Conservation (phyloP, 37 sponge, comb jelly and placozoan genomes). For the Dysidea cf. avara region DNA sequence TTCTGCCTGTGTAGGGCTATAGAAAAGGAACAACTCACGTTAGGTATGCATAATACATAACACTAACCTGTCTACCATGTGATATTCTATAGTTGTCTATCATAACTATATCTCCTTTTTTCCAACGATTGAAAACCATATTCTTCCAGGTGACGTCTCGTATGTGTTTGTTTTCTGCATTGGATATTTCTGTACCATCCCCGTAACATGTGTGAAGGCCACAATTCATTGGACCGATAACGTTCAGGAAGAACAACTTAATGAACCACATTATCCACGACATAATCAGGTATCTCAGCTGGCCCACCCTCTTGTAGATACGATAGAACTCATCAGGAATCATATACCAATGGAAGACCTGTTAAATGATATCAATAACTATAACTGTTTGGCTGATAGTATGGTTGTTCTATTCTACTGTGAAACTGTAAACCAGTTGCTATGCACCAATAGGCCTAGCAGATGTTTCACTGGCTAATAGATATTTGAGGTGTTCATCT, state of each 20-base stretch:
- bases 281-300: slow-evolving; percentile 36
- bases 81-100: slow-evolving; percentile 72
- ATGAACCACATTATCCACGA: slow-evolving; percentile 26
- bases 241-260: slow-evolving; percentile 34
- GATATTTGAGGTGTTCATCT: too few species aligned
- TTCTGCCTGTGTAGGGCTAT: slow-evolving; percentile 46
- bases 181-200: slow-evolving; percentile 62
- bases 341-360: slow-evolving; percentile 66
- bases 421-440: too few species aligned
- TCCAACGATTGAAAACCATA: slow-evolving; percentile 75
- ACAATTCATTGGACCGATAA: slow-evolving; percentile 22
- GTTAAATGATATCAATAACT: too few species aligned
- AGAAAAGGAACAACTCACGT: not conserved
- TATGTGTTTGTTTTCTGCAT: slow-evolving; percentile 33
- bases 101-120: slow-evolving; percentile 68
- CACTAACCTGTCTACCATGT: slow-evolving; percentile 68
- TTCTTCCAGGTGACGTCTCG: slow-evolving; percentile 56
- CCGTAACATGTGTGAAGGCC: slow-evolving; percentile 63
- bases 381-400: too few species aligned
- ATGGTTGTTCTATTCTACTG: too few species aligned
- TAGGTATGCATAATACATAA: not conserved
- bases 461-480: too few species aligned
- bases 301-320: slow-evolving; percentile 42
- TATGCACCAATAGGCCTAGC: too few species aligned
- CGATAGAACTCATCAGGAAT: slow-evolving; percentile 35